Conservation (phyloP, 2,888 invertebrate genomes). For the Apantesis nais region DNA sequence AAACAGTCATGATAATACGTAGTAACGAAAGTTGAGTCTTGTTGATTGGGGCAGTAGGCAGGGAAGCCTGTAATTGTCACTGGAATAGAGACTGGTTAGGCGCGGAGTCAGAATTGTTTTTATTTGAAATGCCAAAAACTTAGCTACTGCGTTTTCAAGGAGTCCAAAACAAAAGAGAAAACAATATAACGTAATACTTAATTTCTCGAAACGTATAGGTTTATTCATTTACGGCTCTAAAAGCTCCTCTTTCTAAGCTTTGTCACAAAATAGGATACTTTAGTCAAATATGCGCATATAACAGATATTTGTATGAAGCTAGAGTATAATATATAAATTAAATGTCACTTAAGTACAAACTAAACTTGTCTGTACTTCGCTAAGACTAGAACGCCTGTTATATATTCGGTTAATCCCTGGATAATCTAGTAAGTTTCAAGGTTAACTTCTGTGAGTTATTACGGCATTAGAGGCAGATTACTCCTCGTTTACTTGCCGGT, state of each 20-base stretch:
- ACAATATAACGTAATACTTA: background rate
- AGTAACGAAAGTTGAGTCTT: no score
- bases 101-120: background rate
- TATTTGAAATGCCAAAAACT: background rate
- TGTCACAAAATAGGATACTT: no score
- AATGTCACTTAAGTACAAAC: background rate
- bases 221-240: no score
- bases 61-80: no score
- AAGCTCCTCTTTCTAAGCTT: no score
- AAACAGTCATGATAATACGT: no score
- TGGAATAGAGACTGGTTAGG: no score
- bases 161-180: background rate
- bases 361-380: background rate
- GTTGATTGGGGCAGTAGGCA: no score
- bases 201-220: no score
- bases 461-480: constrained; percentile 36
- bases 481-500: constrained; percentile 14
- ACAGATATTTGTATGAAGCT: background rate
- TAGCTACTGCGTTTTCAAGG: background rate
- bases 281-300: background rate
- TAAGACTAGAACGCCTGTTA: constrained; percentile 1
- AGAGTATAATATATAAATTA: background rate
- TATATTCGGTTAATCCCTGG: constrained; percentile 32
- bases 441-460: constrained; percentile 34
- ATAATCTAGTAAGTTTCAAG: constrained; percentile 31